Evolutionary conservation across 2,888 invertebrate species (phyloP), one percentile per base, ranked within the genome.

Genomic region (Phymatocera aterrima): DNA sequence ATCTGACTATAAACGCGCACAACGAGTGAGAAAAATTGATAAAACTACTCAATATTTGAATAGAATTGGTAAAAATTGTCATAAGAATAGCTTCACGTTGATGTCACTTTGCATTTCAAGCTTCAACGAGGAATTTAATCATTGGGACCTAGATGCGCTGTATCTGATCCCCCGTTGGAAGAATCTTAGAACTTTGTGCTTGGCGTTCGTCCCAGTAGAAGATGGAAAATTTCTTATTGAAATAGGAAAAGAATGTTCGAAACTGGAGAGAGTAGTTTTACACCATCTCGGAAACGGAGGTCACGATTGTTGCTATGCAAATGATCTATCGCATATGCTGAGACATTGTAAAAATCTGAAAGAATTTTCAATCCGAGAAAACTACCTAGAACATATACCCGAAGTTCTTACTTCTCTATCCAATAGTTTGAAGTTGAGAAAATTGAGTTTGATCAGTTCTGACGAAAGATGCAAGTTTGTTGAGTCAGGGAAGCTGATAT

Each of bases 121-220:
- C n/a, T 37, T n/a, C 21, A 64, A n/a, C 5, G 37, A 37, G 40
- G 61, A 68, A 24, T 6, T 24, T 1, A 43, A 43, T 1, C 24
- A 15, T 21, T 68, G 65, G 65, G 65, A 68, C 65, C 24, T 68
- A 24, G 34, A 10, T 12, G 65, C 65, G 12, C 46, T 68, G 43
- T 37, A 34, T n/a, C 12, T 28, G 6, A 68, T 68, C 3, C 65
- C 65, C 1, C 24, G 15, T 1, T 68, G 65, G 65, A 40, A 43
- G 28, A 40, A 68, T 68, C 65, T 68, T 28, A 68, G 6, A 40
- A 24, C 43, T 24, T 43, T 68, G 6, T 12, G 40, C 28, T 28
- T 68, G 65, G 65, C 43, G 3, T 5, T 43, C 21, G 43, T 68
- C 3, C 65, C 65, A 5, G 43, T 43, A 12, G 24, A 15, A 28